Evolutionary conservation across 2,113 vertebrate species (phyloP).

Genomic region (Tringa solitaria): DNA sequence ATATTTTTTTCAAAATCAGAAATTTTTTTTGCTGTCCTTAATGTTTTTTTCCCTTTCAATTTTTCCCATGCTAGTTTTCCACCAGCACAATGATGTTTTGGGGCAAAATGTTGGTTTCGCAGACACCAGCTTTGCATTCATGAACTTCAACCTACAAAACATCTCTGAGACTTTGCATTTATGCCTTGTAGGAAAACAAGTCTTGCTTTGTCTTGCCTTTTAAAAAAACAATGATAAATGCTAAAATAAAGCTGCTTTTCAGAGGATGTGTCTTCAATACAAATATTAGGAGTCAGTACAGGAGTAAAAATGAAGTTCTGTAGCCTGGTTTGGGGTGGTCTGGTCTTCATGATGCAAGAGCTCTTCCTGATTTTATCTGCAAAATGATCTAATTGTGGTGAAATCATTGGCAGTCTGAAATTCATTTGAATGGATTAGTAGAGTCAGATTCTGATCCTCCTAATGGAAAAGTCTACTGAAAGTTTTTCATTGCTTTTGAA

Average conservation of each 20-base stretch:
- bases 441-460: neutral
- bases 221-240: neutral
- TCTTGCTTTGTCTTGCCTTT: neutral
- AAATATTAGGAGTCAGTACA: neutral
- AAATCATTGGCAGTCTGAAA: neutral
- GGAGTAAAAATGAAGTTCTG: neutral
- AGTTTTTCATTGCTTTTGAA: neutral
- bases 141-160: neutral
- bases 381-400: neutral
- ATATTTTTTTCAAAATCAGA: neutral
- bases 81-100: neutral
- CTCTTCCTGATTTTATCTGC: neutral
- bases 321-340: neutral
- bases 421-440: neutral
- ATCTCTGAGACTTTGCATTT: neutral
- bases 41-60: neutral
- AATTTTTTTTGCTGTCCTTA: neutral
- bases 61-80: neutral
- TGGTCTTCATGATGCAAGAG: neutral
- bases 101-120: neutral
- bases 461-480: neutral
- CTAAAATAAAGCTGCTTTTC: neutral
- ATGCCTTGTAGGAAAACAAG: neutral
- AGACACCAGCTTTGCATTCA: neutral
- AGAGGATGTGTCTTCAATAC: neutral